A percentile compares a stretch with the other conserved stretches of the same genome.
These are phyloP conservation scores for Pseudachorutes palmiensis DNA, from an alignment of 1,140 invertebrate species.

Conservation along the genomic window DNA sequence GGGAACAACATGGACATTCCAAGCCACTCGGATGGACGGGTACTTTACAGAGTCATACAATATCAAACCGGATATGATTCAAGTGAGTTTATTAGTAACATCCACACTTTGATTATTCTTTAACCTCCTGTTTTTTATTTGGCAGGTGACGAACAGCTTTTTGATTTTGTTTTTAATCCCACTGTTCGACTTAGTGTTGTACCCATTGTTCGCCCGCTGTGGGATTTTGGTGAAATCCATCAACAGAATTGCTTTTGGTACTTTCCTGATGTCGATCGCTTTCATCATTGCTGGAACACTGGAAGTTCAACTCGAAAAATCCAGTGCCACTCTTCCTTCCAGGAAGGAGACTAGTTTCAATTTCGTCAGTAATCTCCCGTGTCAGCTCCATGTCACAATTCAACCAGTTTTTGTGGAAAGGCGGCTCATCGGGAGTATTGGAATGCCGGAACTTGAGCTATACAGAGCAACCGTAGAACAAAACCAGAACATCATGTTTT, in stretches of 20 bases:
- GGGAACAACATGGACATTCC: conserved; percentile 68
- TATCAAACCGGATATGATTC: conserved; percentile 83
- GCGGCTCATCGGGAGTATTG: not conserved
- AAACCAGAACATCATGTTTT: conserved; percentile 4
- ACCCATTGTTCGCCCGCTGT: conserved; percentile 39
- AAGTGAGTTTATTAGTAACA: conserved; percentile 44
- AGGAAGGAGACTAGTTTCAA: conserved; percentile 39
- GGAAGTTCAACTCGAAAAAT: conserved; percentile 65
- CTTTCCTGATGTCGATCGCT: conserved; percentile 67
- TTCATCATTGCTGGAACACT: conserved; percentile 82
- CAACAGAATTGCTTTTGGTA: conserved; percentile 65
- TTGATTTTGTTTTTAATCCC: conserved; percentile 80
- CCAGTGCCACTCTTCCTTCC: conserved; percentile 37
- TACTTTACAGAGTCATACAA: conserved; percentile 52
- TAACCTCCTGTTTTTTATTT: not conserved
- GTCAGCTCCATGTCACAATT: not conserved
- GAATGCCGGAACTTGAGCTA: not conserved
- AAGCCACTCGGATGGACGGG: conserved; percentile 84
- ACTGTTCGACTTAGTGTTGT: conserved; percentile 62
- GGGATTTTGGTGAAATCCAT: conserved; percentile 53
- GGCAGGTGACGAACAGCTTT: conserved; percentile 65
- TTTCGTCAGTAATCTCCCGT: conserved; percentile 39
- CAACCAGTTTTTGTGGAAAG: not conserved
- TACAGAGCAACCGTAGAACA: not conserved
- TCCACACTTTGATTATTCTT: not conserved